Conservation (phyloP, 2,113 vertebrate species). For the Chionomys nivalis region DNA sequence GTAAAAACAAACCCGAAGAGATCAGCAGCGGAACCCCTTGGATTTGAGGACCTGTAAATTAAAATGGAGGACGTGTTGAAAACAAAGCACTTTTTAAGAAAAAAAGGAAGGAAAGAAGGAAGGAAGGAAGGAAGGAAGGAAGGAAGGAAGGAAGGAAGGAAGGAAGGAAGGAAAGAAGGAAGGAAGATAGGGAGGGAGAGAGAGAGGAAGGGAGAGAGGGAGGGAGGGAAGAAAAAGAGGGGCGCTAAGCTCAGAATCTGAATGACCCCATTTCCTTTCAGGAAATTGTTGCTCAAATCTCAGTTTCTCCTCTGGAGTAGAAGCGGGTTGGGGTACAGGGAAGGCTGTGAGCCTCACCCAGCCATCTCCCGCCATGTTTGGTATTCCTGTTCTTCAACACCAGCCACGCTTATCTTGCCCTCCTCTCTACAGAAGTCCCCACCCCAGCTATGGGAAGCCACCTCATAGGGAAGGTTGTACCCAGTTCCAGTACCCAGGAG, state of each 20-base stretch:
- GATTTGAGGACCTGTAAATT: not conserved
- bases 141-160: not conserved
- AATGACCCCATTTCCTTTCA: not conserved
- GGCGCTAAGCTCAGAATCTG: not conserved
- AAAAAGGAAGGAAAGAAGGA: not conserved
- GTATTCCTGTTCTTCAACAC: rapidly evolving
- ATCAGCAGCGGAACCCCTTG: not conserved
- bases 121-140: too few species aligned
- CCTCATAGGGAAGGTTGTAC: not conserved
- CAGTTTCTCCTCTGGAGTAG: not conserved
- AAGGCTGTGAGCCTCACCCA: too few species aligned
- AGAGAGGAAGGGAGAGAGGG: too few species aligned
- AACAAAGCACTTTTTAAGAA: not conserved
- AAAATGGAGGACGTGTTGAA: not conserved
- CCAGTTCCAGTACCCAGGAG: not conserved
- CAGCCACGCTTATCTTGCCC: not conserved
- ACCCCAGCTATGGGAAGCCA: not conserved
- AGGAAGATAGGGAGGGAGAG: too few species aligned
- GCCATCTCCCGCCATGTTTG: not conserved
- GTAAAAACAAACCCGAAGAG: not conserved
- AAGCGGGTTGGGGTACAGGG: rapidly evolving
- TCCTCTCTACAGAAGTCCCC: not conserved
- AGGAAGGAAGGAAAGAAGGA: not conserved
- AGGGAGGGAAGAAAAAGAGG: too few species aligned
- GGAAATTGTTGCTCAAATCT: not conserved